Percentiles rank a stretch among this genome's conserved stretches.
Evolutionary conservation across 2,888 invertebrate genomes (phyloP).

Genomic region (Parnassius mnemosyne): DNA sequence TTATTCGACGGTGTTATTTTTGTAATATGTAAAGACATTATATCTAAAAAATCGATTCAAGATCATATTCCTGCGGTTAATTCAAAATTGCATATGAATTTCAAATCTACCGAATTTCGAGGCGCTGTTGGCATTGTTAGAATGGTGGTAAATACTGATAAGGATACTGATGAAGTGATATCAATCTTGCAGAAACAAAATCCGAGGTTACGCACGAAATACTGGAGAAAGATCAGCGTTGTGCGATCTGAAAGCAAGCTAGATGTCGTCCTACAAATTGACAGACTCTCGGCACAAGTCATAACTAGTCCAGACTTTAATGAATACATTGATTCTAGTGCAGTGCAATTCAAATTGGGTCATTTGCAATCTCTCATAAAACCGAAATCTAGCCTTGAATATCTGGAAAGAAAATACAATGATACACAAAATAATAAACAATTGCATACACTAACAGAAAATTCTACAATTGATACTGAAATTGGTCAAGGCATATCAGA

Average conservation of each 20-base stretch:
- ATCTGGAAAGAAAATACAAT: constrained; percentile 37
- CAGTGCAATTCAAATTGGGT: constrained; percentile 60
- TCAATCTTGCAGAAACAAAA: constrained; percentile 56
- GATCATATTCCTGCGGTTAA: constrained; percentile 44
- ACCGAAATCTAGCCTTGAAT: constrained; percentile 51
- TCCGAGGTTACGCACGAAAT: constrained; percentile 63
- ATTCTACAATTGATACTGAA: neutral
- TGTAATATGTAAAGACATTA: constrained; percentile 58
- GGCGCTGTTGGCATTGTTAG: constrained; percentile 71
- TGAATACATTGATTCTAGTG: constrained; percentile 43
- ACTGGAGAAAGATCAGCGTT: constrained; percentile 65
- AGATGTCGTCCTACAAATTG: constrained; percentile 65
- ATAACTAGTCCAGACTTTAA: constrained; percentile 56
- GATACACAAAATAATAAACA: neutral
- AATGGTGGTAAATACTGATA: constrained; percentile 55
- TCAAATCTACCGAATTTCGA: constrained; percentile 67
- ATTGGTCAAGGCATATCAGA: neutral
- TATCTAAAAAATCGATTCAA: constrained; percentile 57
- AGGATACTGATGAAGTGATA: constrained; percentile 56
- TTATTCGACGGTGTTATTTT: constrained; percentile 71
- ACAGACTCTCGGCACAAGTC: constrained; percentile 67
- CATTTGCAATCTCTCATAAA: constrained; percentile 60
- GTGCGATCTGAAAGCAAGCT: constrained; percentile 49
- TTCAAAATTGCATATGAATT: constrained; percentile 42
- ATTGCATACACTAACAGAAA: neutral